These are phyloP conservation scores for Mesorhabditis belari DNA, from an alignment of 2,888 invertebrate species.

Conservation along the genomic window DNA sequence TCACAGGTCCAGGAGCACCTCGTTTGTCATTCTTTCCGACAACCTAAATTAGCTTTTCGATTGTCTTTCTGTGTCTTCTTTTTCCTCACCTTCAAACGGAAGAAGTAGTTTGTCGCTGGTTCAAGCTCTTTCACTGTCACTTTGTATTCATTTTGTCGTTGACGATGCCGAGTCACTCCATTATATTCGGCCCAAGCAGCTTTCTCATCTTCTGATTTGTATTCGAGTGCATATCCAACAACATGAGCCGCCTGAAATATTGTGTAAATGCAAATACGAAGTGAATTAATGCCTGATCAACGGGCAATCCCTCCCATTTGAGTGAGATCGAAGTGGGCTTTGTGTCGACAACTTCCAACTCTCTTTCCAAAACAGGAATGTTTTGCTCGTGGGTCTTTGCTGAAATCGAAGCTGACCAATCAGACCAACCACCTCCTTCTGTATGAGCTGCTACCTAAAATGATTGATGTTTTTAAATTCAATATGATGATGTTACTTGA, in stretches of 20 bases:
- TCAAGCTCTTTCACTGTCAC: constrained; percentile 41
- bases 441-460: constrained; percentile 51
- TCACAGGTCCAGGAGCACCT: constrained; percentile 51
- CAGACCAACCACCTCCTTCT: constrained; percentile 51
- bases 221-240: constrained; percentile 52
- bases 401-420: constrained; percentile 48
- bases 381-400: constrained; percentile 41
- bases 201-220: constrained; percentile 46
- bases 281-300: constrained; percentile 12
- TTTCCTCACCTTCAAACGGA: constrained; percentile 36
- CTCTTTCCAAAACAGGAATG: constrained; percentile 51
- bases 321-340: constrained; percentile 50
- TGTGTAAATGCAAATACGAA: background rate
- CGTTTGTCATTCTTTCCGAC: constrained; percentile 51
- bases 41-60: constrained; percentile 21
- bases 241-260: constrained; percentile 37
- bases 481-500: constrained; percentile 33
- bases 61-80: background rate
- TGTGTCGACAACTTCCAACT: constrained; percentile 43
- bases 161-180: constrained; percentile 44
- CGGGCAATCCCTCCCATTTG: constrained; percentile 48
- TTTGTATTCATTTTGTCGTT: constrained; percentile 39
- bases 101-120: constrained; percentile 53
- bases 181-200: constrained; percentile 50
- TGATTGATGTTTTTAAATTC: constrained; percentile 36